Evolutionary conservation across 2,797 vertebrate genomes (phyloP).

Genomic region (Siniperca obscura): DNA sequence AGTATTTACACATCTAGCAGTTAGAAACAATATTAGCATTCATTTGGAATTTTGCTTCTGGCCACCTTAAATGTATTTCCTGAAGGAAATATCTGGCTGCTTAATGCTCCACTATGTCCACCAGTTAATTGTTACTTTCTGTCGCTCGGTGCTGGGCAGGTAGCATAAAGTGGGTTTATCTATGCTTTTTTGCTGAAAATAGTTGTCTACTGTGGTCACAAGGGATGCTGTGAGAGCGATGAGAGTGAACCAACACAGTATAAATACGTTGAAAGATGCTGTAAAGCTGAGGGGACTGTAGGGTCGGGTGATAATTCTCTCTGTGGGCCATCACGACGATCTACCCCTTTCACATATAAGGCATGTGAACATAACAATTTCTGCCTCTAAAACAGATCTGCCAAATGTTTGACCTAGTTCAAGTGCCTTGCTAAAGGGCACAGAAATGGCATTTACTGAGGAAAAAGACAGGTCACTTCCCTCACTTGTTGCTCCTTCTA

Average conservation of each 20-base stretch:
- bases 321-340: background rate
- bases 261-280: background rate
- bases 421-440: background rate
- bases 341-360: background rate
- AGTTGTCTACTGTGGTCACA: background rate
- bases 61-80: too few relatives aligned
- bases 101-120: too few relatives aligned
- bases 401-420: background rate
- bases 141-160: too few relatives aligned
- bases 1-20: too few relatives aligned
- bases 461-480: background rate
- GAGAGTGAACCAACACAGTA: background rate
- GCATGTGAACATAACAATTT: background rate
- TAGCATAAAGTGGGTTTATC: too few relatives aligned
- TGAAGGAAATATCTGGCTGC: too few relatives aligned
- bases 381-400: background rate
- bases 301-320: background rate
- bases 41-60: too few relatives aligned
- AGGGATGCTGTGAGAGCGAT: background rate
- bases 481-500: slow-evolving; percentile 11
- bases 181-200: too few relatives aligned
- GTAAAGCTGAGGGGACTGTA: background rate
- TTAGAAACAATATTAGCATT: too few relatives aligned
- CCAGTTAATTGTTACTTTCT: too few relatives aligned
- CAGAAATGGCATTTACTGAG: background rate